Conservation (phyloP, 1,140 invertebrate genomes). For the Hirudo medicinalis region DNA sequence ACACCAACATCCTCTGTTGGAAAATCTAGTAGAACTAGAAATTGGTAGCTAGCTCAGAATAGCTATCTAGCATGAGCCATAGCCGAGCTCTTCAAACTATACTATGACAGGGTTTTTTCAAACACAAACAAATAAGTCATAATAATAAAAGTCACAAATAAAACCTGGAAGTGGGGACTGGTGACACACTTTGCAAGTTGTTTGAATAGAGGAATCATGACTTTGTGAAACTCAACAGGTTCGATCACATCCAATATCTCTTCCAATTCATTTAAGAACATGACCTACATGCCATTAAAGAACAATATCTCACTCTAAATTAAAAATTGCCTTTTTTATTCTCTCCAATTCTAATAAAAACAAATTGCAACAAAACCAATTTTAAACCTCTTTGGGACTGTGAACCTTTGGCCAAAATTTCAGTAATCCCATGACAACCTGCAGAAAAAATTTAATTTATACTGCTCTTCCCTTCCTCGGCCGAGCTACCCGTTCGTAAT, state of each 20-base stretch:
- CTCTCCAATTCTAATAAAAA: too few species aligned
- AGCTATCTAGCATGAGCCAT: too few species aligned
- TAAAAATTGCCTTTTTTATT: too few species aligned
- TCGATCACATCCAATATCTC: slow-evolving; percentile 49
- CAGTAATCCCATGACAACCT: slow-evolving; percentile 42
- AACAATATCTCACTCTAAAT: background rate
- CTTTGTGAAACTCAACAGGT: slow-evolving; percentile 46
- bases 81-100: too few species aligned
- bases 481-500: too few species aligned
- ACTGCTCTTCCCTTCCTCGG: too few species aligned
- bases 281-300: slow-evolving; percentile 31
- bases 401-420: slow-evolving; percentile 49
- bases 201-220: slow-evolving; percentile 46
- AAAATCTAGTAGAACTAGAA: too few species aligned
- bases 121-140: too few species aligned
- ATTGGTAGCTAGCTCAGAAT: too few species aligned
- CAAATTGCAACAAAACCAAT: background rate
- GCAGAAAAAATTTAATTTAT: background rate
- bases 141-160: background rate
- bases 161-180: slow-evolving; percentile 47
- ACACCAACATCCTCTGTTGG: too few species aligned
- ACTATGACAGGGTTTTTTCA: too few species aligned
- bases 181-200: slow-evolving; percentile 46
- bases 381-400: slow-evolving; percentile 44
- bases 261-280: slow-evolving; percentile 48